Evolutionary conservation across 2,797 vertebrate genomes (phyloP).

Genomic region (Acanthurus leucopareius): DNA sequence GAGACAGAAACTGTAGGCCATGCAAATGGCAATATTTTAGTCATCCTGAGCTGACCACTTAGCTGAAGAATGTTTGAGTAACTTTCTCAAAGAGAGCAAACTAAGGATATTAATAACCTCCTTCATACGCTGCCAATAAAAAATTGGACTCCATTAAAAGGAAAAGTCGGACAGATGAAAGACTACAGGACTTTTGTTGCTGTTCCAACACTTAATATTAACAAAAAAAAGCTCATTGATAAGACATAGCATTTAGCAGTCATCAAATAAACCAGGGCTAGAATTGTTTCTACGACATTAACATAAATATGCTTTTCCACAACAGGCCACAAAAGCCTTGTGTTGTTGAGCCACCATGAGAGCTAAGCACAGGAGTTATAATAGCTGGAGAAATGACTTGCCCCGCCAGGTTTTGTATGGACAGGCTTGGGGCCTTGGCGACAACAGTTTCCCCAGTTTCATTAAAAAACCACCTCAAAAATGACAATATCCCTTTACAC

Average conservation of each 20-base stretch:
- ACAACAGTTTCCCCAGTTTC: constrained; percentile 69
- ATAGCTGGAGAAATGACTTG: constrained; percentile 66
- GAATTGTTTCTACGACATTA: constrained; percentile 61
- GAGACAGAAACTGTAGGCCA: constrained; percentile 80
- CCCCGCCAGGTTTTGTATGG: constrained; percentile 63
- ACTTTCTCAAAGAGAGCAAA: constrained; percentile 54
- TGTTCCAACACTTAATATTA: constrained; percentile 51
- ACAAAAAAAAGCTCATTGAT: constrained; percentile 44
- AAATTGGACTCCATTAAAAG: constrained; percentile 52
- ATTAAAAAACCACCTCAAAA: constrained; percentile 79
- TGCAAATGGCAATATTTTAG: constrained; percentile 64
- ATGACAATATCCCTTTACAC: constrained; percentile 88
- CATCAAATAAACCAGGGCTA: constrained; percentile 78
- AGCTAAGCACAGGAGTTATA: constrained; percentile 77
- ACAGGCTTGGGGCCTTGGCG: constrained; percentile 59
- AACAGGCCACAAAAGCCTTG: constrained; percentile 63
- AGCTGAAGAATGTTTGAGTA: constrained; percentile 62
- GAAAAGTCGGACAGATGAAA: constrained; percentile 34
- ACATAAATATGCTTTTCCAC: constrained; percentile 58
- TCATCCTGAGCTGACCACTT: constrained; percentile 62
- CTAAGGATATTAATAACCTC: constrained; percentile 50
- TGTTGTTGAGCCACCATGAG: constrained; percentile 68
- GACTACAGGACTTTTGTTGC: constrained; percentile 37
- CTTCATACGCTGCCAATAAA: constrained; percentile 59
- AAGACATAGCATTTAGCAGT: constrained; percentile 59